phyloP scores from a whole-genome alignment of 2,888 invertebrate genomes.

The Odontomyia ornata region DNA sequence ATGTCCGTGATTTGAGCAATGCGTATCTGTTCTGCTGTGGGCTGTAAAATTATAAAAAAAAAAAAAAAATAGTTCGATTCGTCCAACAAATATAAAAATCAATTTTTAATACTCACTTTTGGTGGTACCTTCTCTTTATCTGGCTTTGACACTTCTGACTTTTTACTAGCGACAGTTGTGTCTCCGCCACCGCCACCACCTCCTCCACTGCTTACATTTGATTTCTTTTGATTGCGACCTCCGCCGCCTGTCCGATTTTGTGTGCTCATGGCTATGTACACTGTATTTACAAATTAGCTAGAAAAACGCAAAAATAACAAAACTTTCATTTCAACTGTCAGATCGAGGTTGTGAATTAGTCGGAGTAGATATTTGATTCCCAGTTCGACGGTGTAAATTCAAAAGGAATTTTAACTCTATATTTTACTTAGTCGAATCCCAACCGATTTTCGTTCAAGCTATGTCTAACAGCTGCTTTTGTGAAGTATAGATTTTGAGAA shows the following conservation, averaged over 20 bases:
- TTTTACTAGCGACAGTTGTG: constrained; percentile 64
- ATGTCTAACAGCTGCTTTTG: background rate
- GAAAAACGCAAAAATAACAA: constrained; percentile 46
- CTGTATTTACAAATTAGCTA: constrained; percentile 65
- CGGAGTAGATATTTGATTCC: background rate
- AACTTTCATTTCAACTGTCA: background rate
- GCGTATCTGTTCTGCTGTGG: constrained; percentile 85
- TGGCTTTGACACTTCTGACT: constrained; percentile 69
- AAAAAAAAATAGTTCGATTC: background rate
- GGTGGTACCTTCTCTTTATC: constrained; percentile 70
- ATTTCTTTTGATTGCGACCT: constrained; percentile 63
- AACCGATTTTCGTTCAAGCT: background rate
- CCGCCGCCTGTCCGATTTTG: constrained; percentile 64
- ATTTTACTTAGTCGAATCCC: background rate
- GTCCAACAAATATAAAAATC: background rate
- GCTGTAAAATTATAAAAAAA: constrained; percentile 63
- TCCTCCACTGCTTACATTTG: constrained; percentile 58
- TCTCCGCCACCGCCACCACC: constrained; percentile 60
- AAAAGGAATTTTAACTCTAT: background rate
- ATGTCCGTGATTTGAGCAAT: constrained; percentile 84
- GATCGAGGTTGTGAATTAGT: background rate
- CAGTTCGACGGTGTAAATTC: constrained; percentile 9
- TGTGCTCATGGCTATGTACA: constrained; percentile 62
- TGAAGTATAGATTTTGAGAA: constrained; percentile 15
- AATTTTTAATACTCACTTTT: constrained; percentile 58